Evolutionary conservation across 2,888 invertebrate genomes (phyloP), one percentile per base, ranked within the genome.

Genomic region (Scrobipalpa atriplicella): DNA sequence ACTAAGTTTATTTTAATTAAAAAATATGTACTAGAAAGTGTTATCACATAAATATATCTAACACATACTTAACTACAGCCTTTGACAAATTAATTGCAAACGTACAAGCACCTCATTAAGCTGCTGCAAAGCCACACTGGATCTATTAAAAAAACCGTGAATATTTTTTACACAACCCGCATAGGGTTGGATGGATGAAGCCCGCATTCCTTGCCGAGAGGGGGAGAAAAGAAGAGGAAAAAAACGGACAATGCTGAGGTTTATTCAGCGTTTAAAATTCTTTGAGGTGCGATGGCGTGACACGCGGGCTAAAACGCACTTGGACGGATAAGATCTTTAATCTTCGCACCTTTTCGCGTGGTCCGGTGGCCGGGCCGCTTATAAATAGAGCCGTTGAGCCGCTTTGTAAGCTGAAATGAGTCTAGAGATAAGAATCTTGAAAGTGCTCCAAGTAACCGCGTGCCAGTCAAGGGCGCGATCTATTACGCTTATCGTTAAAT

Each of bases 281-380:
- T 83, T 79, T 86, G 80, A 83, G 81, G 79, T 78, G 81, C 75
- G 72, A 77, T 56, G 71, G 75, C 78, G 79, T 83, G 84, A 80
- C 78, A 79, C 82, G 78, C 73, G 18, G 54, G 10, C 29, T 56
- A 82, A 82, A 89, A 91, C 90, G 90, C 91, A 90, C 89, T 86
- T 76, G 78, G 76, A 72, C 69, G 78, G 92, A 92, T 92, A 92
- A 72, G 75, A 92, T 92, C 92, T 92, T 90, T 87, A 92, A 92
- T 92, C 90, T 88, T 92, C 90, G 89, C 92, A 92, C 92, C 92
- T 92, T 87, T 89, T 86, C 83, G 86, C 86, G 80, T 81, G 84
- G 85, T 80, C 82, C 73, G 73, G 78, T 80, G 75, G 79, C 84
- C 84, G 76, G 77, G 78, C 86, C 77, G 78, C 86, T 87, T 87